These are phyloP conservation scores for Autographa pulchrina DNA, from an alignment of 2,888 invertebrate species.

Conservation along the genomic window DNA sequence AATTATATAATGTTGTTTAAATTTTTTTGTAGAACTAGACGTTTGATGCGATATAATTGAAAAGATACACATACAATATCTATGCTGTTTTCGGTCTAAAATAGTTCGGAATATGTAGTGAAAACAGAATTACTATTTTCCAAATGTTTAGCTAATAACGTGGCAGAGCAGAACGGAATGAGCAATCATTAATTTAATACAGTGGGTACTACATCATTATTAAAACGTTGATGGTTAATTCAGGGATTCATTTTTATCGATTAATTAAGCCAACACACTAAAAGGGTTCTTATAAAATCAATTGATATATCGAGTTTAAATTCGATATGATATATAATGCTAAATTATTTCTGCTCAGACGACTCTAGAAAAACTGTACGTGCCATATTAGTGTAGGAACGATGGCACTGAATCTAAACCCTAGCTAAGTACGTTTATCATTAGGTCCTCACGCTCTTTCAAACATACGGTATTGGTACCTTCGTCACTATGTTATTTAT, in stretches of 20 bases:
- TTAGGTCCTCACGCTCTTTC: background rate
- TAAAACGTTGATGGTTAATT: too few species aligned
- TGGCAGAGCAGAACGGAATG: background rate
- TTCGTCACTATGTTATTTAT: conserved; percentile 18
- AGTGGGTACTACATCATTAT: too few species aligned
- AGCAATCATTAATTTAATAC: background rate
- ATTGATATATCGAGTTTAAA: too few species aligned
- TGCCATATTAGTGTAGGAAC: background rate
- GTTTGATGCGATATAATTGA: background rate
- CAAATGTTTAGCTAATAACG: background rate
- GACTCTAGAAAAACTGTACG: background rate
- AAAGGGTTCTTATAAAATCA: too few species aligned
- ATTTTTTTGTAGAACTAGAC: background rate
- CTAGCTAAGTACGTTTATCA: background rate
- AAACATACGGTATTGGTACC: background rate
- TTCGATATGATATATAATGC: background rate
- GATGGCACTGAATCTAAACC: conserved; percentile 34
- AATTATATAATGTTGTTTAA: background rate
- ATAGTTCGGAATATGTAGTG: background rate
- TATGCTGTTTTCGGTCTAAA: background rate
- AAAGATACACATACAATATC: background rate
- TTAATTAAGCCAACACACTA: too few species aligned
- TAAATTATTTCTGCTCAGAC: background rate
- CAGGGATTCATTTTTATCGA: too few species aligned
- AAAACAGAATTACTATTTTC: background rate